Percentiles rank a stretch among this genome's conserved stretches.
These are phyloP conservation scores for Orthonyx spaldingii DNA, from an alignment of 2,113 vertebrate genomes.

Conservation along the genomic window DNA sequence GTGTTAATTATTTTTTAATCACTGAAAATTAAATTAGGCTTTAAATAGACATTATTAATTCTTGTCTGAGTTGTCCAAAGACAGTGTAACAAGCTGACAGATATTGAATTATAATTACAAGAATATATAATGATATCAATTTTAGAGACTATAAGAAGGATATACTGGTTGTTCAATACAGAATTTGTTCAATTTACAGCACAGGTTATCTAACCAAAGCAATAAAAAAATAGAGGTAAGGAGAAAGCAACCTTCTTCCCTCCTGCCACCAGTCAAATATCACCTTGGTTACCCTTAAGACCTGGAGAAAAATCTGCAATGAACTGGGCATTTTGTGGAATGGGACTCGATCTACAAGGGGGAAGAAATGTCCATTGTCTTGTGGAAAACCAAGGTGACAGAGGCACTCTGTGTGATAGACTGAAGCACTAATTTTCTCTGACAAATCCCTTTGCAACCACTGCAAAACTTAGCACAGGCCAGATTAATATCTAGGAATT, in stretches of 20 bases:
- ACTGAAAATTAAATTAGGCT: slow-evolving; percentile 49
- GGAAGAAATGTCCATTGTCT: neutral
- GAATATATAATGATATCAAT: neutral
- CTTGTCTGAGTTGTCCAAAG: neutral
- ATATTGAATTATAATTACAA: neutral
- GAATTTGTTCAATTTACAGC: neutral
- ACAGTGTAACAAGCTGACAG: neutral
- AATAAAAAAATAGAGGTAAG: neutral
- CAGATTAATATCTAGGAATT: neutral
- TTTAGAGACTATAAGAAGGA: neutral
- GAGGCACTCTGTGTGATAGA: neutral
- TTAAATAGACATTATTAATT: slow-evolving; percentile 35
- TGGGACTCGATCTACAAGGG: neutral
- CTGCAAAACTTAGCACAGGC: neutral
- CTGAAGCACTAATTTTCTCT: neutral
- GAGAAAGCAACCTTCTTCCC: neutral
- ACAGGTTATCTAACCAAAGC: neutral
- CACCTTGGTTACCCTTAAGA: neutral
- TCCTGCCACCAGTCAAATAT: neutral
- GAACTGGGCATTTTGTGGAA: neutral
- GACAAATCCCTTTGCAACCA: neutral
- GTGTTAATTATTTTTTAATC: slow-evolving; percentile 55
- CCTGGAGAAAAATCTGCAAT: neutral
- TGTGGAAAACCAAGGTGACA: neutral
- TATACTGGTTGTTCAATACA: neutral